Base-by-base conservation (phyloP, 2,888 invertebrate species). In the Selenia dentaria region DNA sequence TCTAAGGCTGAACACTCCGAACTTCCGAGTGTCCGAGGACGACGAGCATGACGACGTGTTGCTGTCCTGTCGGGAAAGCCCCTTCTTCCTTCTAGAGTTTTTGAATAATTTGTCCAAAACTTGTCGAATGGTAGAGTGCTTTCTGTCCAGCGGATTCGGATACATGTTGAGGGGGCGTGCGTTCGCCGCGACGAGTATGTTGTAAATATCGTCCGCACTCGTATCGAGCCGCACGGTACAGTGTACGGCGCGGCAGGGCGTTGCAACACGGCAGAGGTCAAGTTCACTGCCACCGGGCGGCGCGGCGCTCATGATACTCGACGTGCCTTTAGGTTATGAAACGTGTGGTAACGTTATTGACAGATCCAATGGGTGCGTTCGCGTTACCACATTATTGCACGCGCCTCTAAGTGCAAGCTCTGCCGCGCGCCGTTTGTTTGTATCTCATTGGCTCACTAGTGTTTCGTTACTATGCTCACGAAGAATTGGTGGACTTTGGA, bases 131-230 rank as follows among this genome's bases (percentile, higher is more conserved):
- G 93, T 93, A 48, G 93, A 93, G 78, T 94, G 94, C 70, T 94
- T 94, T 70, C 94, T 91, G 62, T 94, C 93, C 74, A 94, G 93
- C 59, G 94, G 94, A 72, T 94, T 94, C 12, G 94, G 94, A 78
- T 92, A 94, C 94, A 94, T 93, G 58, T 54, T 69, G 46, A 9
- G 20, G 46, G 53, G 14, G 9, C 78, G 76, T 74, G 72, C 73
- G 74, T 59, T 56, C 68, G 28, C 53, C 36, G 39, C 59, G 56
- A 54, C 63, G 56, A 35, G 54, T 63, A 56, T 63, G 67, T 51
- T 39, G 48, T 50, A 49, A 55, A 47, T 59, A 54, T 32, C 31
- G 38, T 26, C 33, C 22, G 36, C 18, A 25, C 38, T 27, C 26
- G 41, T 42, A 27, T 20, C 37, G 37, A 42, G 22, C 46, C 71